Base-by-base conservation (phyloP, 2,888 invertebrate species). In the Andrena chrysosceles region DNA sequence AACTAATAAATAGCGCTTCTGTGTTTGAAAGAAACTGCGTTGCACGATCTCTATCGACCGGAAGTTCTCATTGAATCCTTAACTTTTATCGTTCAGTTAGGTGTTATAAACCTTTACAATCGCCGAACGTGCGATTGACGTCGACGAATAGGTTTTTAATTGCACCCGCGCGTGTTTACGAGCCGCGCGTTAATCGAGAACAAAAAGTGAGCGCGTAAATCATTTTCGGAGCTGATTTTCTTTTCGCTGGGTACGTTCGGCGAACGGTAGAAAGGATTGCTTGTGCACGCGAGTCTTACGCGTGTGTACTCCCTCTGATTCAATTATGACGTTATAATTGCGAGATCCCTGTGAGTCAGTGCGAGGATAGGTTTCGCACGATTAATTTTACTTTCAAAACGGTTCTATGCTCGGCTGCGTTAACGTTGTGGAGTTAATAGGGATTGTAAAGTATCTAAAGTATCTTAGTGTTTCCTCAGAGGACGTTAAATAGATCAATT, bases 321-420 rank as follows among this genome's bases (percentile, higher is more conserved):
- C 80, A 77, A 85, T 88, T 84, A 84, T 84, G 85, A 87, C 84
- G 68, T 77, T 88, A 75, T 83, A 83, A 84, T 78, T 86, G 85
- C 83, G 77, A 83, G 80, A 83, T 83, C 74, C 79, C 81, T 81
- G 66, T 87, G 86, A 89, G 52, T 87, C 88, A 84, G 54, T 42
- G 60, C 64, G 68, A 80, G 81, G 66, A 86, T 82, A 79, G 74
- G 82, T 87, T 77, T 87, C 84, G 85, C 84, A 83, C 89, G 84
- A 84, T 87, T 85, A 85, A 90, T 85, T 81, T 76, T 83, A 85
- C 86, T 89, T 87, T 89, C 90, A 85, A 90, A 88, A 81, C 78
- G 78, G 87, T 79, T 80, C 74, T 86, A 85, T 81, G 78, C 85
- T 83, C 72, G 68, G 81, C 60, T 75, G 77, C 42, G 16, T 74